A percentile compares a stretch with the other conserved stretches of the same genome.
These are phyloP conservation scores for Euphonia xanthogaster DNA, from an alignment of 2,797 vertebrate genomes.

Conservation along the genomic window DNA sequence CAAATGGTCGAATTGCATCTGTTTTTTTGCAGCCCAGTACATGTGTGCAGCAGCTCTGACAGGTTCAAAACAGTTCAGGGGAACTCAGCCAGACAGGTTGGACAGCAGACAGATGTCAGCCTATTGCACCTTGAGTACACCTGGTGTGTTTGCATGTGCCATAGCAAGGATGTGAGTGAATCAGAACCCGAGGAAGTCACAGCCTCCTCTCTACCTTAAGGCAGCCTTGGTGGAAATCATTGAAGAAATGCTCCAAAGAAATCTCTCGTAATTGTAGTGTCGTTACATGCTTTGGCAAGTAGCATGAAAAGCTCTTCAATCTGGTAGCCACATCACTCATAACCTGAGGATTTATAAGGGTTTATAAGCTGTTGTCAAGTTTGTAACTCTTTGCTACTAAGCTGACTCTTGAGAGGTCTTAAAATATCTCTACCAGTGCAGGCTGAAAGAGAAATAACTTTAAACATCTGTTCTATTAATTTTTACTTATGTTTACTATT, in stretches of 20 bases:
- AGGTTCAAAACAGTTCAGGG: not conserved
- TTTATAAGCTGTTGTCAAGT: not conserved
- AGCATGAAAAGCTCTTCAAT: not conserved
- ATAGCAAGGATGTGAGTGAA: not conserved
- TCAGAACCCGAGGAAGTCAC: fast-evolving
- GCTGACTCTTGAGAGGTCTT: not conserved
- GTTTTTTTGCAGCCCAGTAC: not conserved
- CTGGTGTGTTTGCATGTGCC: not conserved
- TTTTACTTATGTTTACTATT: not conserved
- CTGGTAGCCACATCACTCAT: not conserved
- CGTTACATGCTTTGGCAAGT: not conserved
- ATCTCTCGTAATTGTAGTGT: not conserved
- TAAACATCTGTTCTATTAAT: not conserved
- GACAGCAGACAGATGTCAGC: not conserved
- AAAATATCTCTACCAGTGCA: not conserved
- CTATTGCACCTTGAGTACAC: not conserved
- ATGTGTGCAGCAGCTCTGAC: not conserved
- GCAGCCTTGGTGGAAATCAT: not conserved
- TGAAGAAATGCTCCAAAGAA: not conserved
- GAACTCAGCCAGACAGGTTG: not conserved
- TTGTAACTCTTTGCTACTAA: not conserved
- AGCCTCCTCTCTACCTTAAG: not conserved
- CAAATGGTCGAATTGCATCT: not conserved
- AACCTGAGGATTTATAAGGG: not conserved
- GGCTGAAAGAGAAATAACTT: not conserved